These are phyloP conservation scores for Chrysodeixis includens DNA, from an alignment of 2,888 invertebrate genomes.

Conservation along the genomic window DNA sequence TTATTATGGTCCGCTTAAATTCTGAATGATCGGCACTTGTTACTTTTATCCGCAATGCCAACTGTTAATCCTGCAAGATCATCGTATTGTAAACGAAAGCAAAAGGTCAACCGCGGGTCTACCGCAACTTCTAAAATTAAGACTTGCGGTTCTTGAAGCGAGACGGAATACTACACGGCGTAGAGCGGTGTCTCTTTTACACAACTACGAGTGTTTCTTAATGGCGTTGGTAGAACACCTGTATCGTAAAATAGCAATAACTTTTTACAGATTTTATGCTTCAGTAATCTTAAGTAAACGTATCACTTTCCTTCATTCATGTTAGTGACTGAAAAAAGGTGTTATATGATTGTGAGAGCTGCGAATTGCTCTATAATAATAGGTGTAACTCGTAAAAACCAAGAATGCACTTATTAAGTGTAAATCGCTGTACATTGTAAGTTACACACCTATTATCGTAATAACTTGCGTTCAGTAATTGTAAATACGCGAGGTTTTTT, in stretches of 20 bases:
- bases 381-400: conserved; percentile 18
- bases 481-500: conserved; percentile 50
- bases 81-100: background rate
- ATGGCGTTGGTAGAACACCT: background rate
- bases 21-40: conserved; percentile 8
- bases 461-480: conserved; percentile 42
- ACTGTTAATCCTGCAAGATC: background rate
- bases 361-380: conserved; percentile 29
- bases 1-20: background rate
- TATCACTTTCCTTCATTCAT: conserved; percentile 10
- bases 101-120: background rate
- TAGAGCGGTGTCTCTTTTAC: too few species aligned
- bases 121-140: too few species aligned
- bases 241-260: background rate
- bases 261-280: background rate
- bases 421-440: conserved; percentile 34
- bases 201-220: too few species aligned
- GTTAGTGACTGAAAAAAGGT: conserved; percentile 13
- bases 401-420: conserved; percentile 29
- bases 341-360: conserved; percentile 24
- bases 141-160: too few species aligned
- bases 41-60: conserved; percentile 6
- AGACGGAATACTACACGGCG: too few species aligned
- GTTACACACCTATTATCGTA: conserved; percentile 51
- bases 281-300: background rate